Evolutionary conservation across 2,113 vertebrate genomes (phyloP).

Genomic region (Pelecanus crispus): DNA sequence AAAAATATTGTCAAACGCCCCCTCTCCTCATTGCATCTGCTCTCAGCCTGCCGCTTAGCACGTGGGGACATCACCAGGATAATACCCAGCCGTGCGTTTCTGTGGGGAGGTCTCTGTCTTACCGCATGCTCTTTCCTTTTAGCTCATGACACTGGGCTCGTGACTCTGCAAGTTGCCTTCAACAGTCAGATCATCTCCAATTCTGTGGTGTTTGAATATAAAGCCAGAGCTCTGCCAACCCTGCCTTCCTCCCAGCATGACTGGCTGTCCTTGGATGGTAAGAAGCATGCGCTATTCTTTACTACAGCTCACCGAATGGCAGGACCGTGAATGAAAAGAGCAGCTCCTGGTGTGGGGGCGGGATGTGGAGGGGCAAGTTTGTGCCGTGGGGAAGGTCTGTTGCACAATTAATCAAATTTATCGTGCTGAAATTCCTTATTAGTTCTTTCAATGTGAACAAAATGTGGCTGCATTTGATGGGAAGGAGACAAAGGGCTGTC

Average conservation of each 20-base stretch:
- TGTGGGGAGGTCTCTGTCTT: not conserved
- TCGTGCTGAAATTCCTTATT: not conserved
- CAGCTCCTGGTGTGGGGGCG: not conserved
- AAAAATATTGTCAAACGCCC: not conserved
- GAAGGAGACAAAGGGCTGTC: not conserved
- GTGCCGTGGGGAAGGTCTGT: not conserved
- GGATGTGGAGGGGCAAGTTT: not conserved
- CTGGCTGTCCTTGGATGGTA: constrained; percentile 98
- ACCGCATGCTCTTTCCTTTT: constrained; percentile 35
- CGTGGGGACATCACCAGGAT: not conserved
- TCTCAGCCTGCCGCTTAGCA: not conserved
- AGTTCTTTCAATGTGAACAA: not conserved
- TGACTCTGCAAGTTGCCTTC: constrained; percentile 97
- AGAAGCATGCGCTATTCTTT: not conserved
- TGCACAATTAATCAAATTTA: not conserved
- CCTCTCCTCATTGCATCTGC: not conserved
- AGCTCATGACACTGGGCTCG: constrained; percentile 98
- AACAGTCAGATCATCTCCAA: constrained; percentile 99
- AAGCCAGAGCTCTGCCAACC: constrained; percentile 93
- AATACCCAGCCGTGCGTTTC: not conserved
- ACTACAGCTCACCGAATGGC: not conserved
- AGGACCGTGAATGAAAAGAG: not conserved
- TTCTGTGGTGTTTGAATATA: constrained; percentile 99
- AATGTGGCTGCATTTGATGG: not conserved
- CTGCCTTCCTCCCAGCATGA: constrained; percentile 98